Percentiles rank a stretch among this genome's conserved stretches.
Evolutionary conservation across 1,140 invertebrate genomes (phyloP).

Genomic region (Lepidurus arcticus): DNA sequence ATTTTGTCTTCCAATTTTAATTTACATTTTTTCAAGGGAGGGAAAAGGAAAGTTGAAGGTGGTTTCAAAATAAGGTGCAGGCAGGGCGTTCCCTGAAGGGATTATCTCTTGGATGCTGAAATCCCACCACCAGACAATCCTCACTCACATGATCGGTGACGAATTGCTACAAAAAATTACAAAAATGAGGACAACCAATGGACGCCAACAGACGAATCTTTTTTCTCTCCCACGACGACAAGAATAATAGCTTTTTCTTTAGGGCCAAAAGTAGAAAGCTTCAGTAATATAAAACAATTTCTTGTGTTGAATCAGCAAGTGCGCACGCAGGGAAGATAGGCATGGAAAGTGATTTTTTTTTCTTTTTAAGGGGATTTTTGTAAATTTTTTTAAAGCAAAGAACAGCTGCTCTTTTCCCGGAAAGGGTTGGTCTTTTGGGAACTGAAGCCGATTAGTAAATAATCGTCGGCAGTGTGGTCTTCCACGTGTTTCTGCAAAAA

Average conservation of each 20-base stretch:
- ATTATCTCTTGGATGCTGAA: slow-evolving; percentile 17
- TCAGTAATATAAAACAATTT: neutral
- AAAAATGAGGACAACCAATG: slow-evolving; percentile 4
- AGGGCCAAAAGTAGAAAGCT: neutral
- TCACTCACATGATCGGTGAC: neutral
- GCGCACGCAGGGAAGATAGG: neutral
- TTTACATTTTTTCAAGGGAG: neutral
- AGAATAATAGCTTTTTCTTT: neutral
- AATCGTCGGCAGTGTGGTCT: slow-evolving; percentile 90
- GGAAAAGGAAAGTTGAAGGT: neutral
- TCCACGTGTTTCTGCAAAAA: slow-evolving; percentile 66
- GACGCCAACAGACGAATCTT: neutral
- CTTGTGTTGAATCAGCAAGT: slow-evolving; percentile 15
- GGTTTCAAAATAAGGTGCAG: neutral
- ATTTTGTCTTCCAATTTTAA: neutral
- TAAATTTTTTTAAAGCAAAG: slow-evolving; percentile 60
- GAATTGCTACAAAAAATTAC: neutral
- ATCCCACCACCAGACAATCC: slow-evolving; percentile 1
- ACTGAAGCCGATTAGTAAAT: slow-evolving; percentile 88
- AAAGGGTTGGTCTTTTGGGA: slow-evolving; percentile 96
- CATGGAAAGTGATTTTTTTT: neutral
- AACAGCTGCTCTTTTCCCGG: slow-evolving; percentile 90
- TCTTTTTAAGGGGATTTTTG: neutral
- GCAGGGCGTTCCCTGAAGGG: slow-evolving; percentile 7
- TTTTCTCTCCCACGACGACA: neutral